Conservation (phyloP, 2,113 vertebrate species). For the Chelonoidis abingdonii region DNA sequence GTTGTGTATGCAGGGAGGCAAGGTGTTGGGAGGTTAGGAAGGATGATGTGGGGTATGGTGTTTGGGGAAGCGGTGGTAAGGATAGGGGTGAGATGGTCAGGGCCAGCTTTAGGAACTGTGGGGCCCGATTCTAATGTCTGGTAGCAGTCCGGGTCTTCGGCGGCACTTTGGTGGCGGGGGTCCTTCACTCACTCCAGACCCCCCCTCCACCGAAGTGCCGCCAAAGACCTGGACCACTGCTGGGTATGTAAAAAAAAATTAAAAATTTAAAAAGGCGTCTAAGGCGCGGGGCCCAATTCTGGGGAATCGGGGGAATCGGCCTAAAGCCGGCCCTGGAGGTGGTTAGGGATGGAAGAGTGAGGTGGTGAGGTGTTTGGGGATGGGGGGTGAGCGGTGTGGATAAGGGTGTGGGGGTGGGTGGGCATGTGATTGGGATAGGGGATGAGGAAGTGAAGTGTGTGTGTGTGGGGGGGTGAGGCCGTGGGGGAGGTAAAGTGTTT, state of each 20-base stretch:
- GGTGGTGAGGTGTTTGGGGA: not conserved
- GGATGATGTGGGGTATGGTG: not conserved
- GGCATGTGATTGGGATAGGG: not conserved
- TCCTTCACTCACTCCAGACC: too few species aligned
- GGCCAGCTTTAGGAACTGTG: too few species aligned
- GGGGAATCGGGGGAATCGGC: too few species aligned
- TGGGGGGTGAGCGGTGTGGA: not conserved
- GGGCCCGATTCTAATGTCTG: too few species aligned
- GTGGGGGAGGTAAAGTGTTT: not conserved
- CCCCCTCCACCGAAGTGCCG: too few species aligned
- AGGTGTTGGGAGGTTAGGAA: not conserved
- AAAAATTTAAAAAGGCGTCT: too few species aligned
- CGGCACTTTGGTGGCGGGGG: too few species aligned
- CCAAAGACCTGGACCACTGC: too few species aligned
- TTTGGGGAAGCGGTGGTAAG: not conserved
- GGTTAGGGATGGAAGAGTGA: not conserved
- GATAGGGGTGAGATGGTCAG: not conserved
- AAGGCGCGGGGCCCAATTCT: too few species aligned
- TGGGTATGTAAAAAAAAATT: too few species aligned
- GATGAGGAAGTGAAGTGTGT: too few species aligned
- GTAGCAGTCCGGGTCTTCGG: too few species aligned
- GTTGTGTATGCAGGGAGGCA: not conserved
- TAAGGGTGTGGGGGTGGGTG: not conserved
- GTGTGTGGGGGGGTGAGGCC: not conserved
- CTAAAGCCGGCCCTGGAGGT: not conserved